These are phyloP conservation scores for Notocelia uddmanniana DNA, from an alignment of 2,888 invertebrate species.

Conservation along the genomic window DNA sequence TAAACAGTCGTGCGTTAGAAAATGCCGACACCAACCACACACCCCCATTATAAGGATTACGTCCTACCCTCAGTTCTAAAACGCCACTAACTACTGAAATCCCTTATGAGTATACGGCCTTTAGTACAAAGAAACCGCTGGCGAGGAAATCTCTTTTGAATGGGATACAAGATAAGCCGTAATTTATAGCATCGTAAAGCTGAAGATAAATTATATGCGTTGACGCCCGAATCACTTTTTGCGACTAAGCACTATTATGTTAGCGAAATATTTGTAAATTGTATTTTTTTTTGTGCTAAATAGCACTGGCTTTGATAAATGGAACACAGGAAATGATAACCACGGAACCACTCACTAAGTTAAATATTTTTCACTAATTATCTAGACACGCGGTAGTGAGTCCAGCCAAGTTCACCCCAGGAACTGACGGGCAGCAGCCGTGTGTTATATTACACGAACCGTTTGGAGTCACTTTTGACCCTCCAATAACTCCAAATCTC, in stretches of 20 bases:
- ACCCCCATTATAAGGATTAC: conserved; percentile 42
- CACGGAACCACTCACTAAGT: too few relatives aligned
- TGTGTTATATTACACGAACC: too few relatives aligned
- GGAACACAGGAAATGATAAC: too few relatives aligned
- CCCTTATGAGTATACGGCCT: background rate
- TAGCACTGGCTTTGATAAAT: too few relatives aligned
- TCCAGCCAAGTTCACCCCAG: too few relatives aligned
- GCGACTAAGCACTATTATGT: conserved; percentile 11
- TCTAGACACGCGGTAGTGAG: too few relatives aligned
- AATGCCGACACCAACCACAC: conserved; percentile 32
- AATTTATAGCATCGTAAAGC: conserved; percentile 45
- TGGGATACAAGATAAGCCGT: conserved; percentile 46
- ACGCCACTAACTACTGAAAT: background rate
- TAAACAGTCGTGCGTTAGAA: conserved; percentile 20
- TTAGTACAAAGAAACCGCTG: background rate
- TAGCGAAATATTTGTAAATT: background rate
- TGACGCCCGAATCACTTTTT: conserved; percentile 41
- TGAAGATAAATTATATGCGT: conserved; percentile 45
- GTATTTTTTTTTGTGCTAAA: too few relatives aligned
- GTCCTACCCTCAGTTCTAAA: background rate
- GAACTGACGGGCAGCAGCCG: too few relatives aligned
- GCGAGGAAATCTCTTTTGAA: conserved; percentile 45
- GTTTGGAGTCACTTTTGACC: too few relatives aligned
- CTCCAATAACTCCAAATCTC: too few relatives aligned
- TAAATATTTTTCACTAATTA: too few relatives aligned